A percentile compares a stretch with the other conserved stretches of the same genome.
Evolutionary conservation across 2,113 vertebrate species (phyloP).

Genomic region (Dicrurus megarhynchus): DNA sequence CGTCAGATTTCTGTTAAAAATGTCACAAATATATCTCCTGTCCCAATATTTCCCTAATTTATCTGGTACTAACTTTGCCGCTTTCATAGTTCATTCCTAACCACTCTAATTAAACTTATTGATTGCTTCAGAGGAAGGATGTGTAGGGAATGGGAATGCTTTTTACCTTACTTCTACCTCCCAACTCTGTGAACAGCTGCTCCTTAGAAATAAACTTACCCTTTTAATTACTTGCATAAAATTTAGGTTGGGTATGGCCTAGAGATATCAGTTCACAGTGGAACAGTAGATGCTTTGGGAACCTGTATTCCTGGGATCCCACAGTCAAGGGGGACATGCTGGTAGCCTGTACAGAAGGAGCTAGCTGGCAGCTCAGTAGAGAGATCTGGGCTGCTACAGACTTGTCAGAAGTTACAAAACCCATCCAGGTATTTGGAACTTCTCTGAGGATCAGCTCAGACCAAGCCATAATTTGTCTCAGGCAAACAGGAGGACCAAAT

Average conservation of each 20-base stretch:
- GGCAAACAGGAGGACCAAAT: background rate
- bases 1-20: background rate
- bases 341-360: background rate
- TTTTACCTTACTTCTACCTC: background rate
- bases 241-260: background rate
- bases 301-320: background rate
- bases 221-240: background rate
- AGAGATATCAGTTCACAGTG: background rate
- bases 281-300: background rate
- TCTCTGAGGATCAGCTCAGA: background rate
- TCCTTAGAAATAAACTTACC: background rate
- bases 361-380: background rate
- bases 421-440: background rate
- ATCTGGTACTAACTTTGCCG: background rate
- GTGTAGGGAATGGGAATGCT: background rate
- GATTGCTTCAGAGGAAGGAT: slow-evolving; percentile 10
- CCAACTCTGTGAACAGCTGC: background rate
- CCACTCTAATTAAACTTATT: slow-evolving; percentile 28
- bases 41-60: background rate
- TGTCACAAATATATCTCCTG: background rate
- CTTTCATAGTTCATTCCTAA: slow-evolving; percentile 25
- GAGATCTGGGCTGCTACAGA: background rate
- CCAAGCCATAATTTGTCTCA: background rate
- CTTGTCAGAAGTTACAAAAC: background rate
- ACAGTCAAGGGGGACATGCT: background rate